Base-by-base conservation (phyloP, 2,888 invertebrate species). In the Pollenia griseotomentosa region DNA sequence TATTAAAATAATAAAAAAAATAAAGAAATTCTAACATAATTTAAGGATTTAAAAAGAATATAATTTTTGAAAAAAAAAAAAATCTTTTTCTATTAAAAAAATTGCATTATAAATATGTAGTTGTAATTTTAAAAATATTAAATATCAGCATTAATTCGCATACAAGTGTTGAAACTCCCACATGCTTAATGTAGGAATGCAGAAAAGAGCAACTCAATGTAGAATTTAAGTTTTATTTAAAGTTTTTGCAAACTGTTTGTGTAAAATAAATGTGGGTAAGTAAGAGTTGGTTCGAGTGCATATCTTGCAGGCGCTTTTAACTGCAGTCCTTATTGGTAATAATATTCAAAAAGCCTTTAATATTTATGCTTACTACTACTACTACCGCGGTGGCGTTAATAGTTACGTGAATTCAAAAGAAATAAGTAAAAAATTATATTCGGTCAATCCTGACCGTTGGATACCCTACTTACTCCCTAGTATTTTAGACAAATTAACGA, bases 111-210 rank as follows among this genome's bases (percentile, higher is more conserved):
- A 33, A 23, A 33, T 11, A 44, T 44, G 46, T 65, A 61, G 44
- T 44, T 40, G 19, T 40, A 57, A 42, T 48, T 78, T 59, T 40
- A 16, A 68, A 59, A 57, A 23, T 48, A 59, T 68, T 59, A 51
- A 51, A 42, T 61, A 70, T 59, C 57, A 57, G 42, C 40, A 48
- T 16, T 57, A 19, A 68, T 66, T 33, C 65, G 59, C 9, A 48
- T 8, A 51, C 59, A 70, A 61, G 51, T 51, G 70, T n/a, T 61
- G 8, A 70, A 71, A 61, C 23, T 53, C 70, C 42, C 70, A 80
- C 51, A 44, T 10, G 16, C 12, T 46, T 42, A 10, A 33, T 19
- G 44, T 70, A 14, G 33, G 40, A 19, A 16, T 42, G 0, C 33
- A 33, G 12, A 33, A 46, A 57, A 55, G 19, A 19, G 2, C 12